Percentiles rank a stretch among this genome's conserved stretches.
These are phyloP conservation scores for Danio rerio DNA, from an alignment of 2,113 vertebrate genomes.

Conservation along the genomic window GRCz12tu NC_133196.1:41492001-41492500, in stretches of 20 bases:
- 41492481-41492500: constrained; percentile 36
- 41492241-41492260: constrained; percentile 56
- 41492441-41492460: not conserved
- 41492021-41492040: too few relatives aligned
- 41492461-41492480: constrained; percentile 28
- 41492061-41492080: not conserved
- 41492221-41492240: constrained; percentile 24
- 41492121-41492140: constrained; percentile 46
- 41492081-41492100: constrained; percentile 46
- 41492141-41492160: constrained; percentile 42
- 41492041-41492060: too few relatives aligned
- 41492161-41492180: constrained; percentile 51
- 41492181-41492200: constrained; percentile 41
- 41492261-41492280: constrained; percentile 59
- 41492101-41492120: constrained; percentile 18
- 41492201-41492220: constrained; percentile 37
- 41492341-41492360: constrained; percentile 49
- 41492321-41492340: constrained; percentile 47
- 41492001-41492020: too few relatives aligned
- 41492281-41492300: constrained; percentile 44
- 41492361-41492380: constrained; percentile 53
- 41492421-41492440: constrained; percentile 46
- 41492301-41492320: constrained; percentile 51
- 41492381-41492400: constrained; percentile 56
- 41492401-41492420: constrained; percentile 27